Base-by-base conservation (phyloP, 2,797 vertebrate genomes). In the Labroides dimidiatus region DNA sequence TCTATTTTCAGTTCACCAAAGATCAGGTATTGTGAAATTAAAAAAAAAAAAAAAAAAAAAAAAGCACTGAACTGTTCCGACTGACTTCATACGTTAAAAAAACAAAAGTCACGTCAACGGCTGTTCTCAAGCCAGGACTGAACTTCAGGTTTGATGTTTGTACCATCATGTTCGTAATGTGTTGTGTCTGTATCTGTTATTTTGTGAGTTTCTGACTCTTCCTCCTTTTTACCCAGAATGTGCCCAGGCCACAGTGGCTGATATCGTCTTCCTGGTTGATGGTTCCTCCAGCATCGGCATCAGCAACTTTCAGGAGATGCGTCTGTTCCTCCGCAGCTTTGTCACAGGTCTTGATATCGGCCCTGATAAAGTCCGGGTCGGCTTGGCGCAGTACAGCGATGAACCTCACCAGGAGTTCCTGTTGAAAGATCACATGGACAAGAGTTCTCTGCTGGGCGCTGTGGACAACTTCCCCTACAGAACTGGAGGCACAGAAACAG, bases 261-360 rank as follows among this genome's bases (percentile, higher is more conserved):
- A 96, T 75, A 91, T 96, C 42, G 94, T 96, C 45, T 95, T 97
- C 82, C 80, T 96, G 59, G 83, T 96, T 55, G 95, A 95, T 37
- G 91, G 93, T 63, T 97, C 95, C 19, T 70, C 87, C 33, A 95
- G 92, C 76, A 93, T 95, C 1, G 87, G 90, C 16, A 16, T 39
- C 1, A 20, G 17, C 1, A 90, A 90, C 84, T 96, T 96, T 61
- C 45, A 88, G 72, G 91, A 92, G 47, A 57, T 95, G 27, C 93
- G 91, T 47, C 30, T n/a, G n/a, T 96, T 96, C 47, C 89, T 96
- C 15, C 70, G 53, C 13, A 89, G 21, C 0, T 72, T 96, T 0
- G 57, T 94, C 58, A 69, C 43, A 3, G 90, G 90, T 42, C 91
- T 96, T 9, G 89, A 95, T 36, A 82, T 97, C 5, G 90, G 93